A percentile compares a stretch with the other conserved stretches of the same genome.
Conservation (phyloP, 2,888 invertebrate species). For the Tiphia femorata region DNA sequence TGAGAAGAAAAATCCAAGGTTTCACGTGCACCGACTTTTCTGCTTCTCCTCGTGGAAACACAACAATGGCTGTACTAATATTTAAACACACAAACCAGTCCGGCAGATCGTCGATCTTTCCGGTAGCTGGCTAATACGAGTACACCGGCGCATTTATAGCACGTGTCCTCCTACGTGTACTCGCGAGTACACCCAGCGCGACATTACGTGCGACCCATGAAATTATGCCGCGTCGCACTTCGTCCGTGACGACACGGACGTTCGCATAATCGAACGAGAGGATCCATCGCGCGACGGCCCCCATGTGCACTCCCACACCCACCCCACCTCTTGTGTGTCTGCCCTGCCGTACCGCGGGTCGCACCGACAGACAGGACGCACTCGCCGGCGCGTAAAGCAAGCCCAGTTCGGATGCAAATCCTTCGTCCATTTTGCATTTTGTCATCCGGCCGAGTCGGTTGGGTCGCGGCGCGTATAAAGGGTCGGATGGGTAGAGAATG, state of each 20-base stretch:
- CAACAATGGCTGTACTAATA: neutral
- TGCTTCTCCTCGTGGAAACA: too few species aligned
- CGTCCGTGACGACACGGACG: slow-evolving; percentile 53
- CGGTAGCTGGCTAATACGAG: neutral
- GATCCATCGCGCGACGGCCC: slow-evolving; percentile 9
- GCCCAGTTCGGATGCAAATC: slow-evolving; percentile 61
- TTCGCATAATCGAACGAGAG: slow-evolving; percentile 56
- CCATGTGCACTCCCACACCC: neutral
- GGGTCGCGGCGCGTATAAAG: too few species aligned
- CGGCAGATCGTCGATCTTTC: neutral
- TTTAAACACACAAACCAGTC: neutral
- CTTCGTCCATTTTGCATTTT: slow-evolving; percentile 57
- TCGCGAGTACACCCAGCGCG: neutral
- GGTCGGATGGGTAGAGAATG: neutral
- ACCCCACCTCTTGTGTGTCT: slow-evolving; percentile 2
- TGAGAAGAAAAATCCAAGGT: too few species aligned
- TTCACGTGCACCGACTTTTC: too few species aligned
- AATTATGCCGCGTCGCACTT: slow-evolving; percentile 57
- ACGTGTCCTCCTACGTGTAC: neutral
- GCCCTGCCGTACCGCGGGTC: slow-evolving; percentile 16
- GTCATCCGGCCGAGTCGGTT: slow-evolving; percentile 46
- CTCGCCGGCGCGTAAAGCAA: slow-evolving; percentile 42
- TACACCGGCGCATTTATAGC: neutral
- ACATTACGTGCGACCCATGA: slow-evolving; percentile 53
- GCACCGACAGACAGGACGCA: slow-evolving; percentile 27